Evolutionary conservation across 2,888 invertebrate genomes (phyloP), one percentile per base, ranked within the genome.

Genomic region (Pollenia angustigena): DNA sequence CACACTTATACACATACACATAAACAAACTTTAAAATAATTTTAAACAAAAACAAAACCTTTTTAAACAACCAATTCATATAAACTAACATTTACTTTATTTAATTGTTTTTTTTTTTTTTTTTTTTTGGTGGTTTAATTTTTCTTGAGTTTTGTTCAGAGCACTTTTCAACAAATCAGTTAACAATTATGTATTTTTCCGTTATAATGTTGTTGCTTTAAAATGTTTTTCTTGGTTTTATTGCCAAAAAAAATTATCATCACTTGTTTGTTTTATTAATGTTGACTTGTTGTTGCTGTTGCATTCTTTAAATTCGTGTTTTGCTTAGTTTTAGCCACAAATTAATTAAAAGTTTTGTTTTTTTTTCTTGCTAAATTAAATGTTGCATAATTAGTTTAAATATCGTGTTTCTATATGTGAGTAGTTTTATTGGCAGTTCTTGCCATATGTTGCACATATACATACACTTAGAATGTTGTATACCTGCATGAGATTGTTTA

Each of bases 381-480:
- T 85, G 83, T 86, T 88, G 85, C 84, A 88, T 84, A 88, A 88
- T 88, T 88, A 85, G 81, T 71, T 78, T 44, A 76, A 84, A 81
- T 78, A 81, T 84, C 87, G 81, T 87, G 84, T 81, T 81, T 68
- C 46, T 54, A 46, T 60, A 76, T 75, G 68, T 56, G 66, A 52
- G 32, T 40, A 40, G 44, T 52, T 60, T 60, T 68, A 52, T 52
- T 68, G 74, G 56, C 58, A 48, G 40, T 44, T 75, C 23, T 71
- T 68, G 12, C 12, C 12, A 56, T 42, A 48, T 64, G 40, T 74
- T 56, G 40, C 14, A 32, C 54, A 60, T 6, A 42, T 23, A 69
- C 12, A 32, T 6, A 23, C 54, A 23, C 23, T 60, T 23, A 69
- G 68, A 60, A 54, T 76, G 14, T 48, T 78, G 48, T 40, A 46